Evolutionary conservation across 2,888 invertebrate genomes (phyloP), one percentile per base, ranked within the genome.

Genomic region (Latrodectus elegans): DNA sequence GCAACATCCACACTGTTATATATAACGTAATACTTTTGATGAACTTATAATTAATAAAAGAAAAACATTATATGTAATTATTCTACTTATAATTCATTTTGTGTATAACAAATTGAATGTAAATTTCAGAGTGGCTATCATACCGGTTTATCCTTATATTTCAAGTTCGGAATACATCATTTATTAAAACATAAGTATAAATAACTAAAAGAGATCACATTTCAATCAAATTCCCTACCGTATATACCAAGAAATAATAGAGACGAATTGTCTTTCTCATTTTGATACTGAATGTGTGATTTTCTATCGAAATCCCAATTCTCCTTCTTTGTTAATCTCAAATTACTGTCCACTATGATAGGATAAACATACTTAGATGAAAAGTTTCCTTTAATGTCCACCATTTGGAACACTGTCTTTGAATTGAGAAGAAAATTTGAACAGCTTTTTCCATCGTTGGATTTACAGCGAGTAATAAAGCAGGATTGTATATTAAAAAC

Each of bases 241-340:
- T 86, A 64, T 15, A 86, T 75, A 10, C 79, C 78, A 8, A 81
- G 22, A 49, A 84, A 84, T 4, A 65, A 14, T 60, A 86, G 73
- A 4, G 76, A 75, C n/a, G 75, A 49, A 14, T 80, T 74, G 14
- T 64, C 38, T 15, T 22, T 8, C 6, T 38, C 11, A 12, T 72
- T 67, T 11, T 38, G 15, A 22, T 76, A 81, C 6, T 11, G 3
- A 12, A 87, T 76, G 26, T 67, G n/a, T 10, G 53, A 26, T n/a
- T 82, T 82, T 6, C 60, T 22, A 53, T 82, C 77, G 26, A 77
- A 87, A 49, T n/a, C 14, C 87, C 87, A 87, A 51, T 77, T 64
- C 1, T 72, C 38, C 26, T n/a, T 72, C 10, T 70, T 11, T 0
- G 60, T 67, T 14, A 87, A 49, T n/a, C 73, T 26, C n/a, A 87